These are phyloP conservation scores for Tigriopus japonicus DNA, from an alignment of 1,140 invertebrate genomes.

Conservation along the genomic window DNA sequence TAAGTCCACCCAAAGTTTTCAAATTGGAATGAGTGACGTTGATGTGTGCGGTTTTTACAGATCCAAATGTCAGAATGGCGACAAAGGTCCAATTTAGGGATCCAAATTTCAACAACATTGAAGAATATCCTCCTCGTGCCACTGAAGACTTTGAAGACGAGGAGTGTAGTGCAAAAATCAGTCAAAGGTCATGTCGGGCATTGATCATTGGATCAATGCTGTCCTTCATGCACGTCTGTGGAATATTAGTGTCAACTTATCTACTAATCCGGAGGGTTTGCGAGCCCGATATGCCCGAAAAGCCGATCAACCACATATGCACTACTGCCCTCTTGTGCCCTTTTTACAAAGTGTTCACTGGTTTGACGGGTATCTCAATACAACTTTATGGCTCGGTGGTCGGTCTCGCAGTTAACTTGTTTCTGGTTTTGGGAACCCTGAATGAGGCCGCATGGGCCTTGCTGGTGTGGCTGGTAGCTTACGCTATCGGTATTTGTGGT, in stretches of 20 bases:
- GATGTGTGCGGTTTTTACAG: too few relatives aligned
- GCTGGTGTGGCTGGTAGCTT: background rate
- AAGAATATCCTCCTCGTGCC: too few relatives aligned
- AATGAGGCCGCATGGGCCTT: background rate
- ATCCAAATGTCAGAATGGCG: too few relatives aligned
- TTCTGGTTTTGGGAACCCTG: background rate
- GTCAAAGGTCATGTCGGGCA: background rate
- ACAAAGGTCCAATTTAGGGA: too few relatives aligned
- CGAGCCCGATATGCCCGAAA: background rate
- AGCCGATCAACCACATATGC: background rate
- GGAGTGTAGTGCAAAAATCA: background rate
- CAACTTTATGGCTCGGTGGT: background rate
- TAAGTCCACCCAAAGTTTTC: too few relatives aligned
- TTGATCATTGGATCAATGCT: background rate
- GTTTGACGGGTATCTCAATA: background rate
- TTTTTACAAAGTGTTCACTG: background rate
- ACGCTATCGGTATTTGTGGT: background rate
- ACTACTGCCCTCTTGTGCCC: background rate
- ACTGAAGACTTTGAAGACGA: too few relatives aligned
- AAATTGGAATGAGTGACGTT: too few relatives aligned
- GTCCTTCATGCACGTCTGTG: background rate
- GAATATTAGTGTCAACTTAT: background rate
- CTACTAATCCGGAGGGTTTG: background rate
- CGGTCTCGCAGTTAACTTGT: background rate
- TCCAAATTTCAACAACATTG: too few relatives aligned